A percentile compares a stretch with the other conserved stretches of the same genome.
Evolutionary conservation across 2,113 vertebrate species (phyloP).

Genomic region (Stomatorhinus ivindoensis): DNA sequence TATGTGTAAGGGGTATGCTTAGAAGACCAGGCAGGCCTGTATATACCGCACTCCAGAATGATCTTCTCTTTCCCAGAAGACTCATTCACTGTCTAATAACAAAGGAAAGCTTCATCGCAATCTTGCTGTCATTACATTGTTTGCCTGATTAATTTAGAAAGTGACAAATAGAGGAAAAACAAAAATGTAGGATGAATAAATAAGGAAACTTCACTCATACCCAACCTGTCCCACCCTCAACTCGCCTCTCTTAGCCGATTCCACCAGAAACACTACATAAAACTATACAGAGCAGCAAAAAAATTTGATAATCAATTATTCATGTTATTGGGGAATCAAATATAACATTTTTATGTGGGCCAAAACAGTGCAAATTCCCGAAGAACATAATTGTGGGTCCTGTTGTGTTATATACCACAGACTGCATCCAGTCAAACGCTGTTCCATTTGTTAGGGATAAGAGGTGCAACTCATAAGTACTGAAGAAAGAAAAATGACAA

Average conservation of each 20-base stretch:
- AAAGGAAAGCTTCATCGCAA: neutral
- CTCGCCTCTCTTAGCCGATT: neutral
- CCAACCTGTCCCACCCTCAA: neutral
- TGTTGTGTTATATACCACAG: neutral
- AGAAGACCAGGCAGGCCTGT: neutral
- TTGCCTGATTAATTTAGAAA: neutral
- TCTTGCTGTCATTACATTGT: neutral
- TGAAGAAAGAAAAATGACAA: neutral
- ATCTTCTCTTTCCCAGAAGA: neutral
- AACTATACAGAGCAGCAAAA: neutral
- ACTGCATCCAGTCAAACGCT: neutral
- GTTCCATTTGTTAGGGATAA: neutral
- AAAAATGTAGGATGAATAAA: neutral
- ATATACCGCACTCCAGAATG: neutral
- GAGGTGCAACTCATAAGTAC: neutral
- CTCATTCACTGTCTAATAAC: neutral
- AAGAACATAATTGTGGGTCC: neutral
- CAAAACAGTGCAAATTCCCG: neutral
- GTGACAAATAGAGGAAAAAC: neutral
- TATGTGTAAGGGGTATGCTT: neutral
- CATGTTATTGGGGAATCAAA: neutral
- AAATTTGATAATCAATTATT: neutral
- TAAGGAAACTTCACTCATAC: neutral
- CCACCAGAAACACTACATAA: neutral
- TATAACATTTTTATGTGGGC: neutral